Base-by-base conservation (phyloP, 2,113 vertebrate genomes). In the Setophaga coronata region DNA sequence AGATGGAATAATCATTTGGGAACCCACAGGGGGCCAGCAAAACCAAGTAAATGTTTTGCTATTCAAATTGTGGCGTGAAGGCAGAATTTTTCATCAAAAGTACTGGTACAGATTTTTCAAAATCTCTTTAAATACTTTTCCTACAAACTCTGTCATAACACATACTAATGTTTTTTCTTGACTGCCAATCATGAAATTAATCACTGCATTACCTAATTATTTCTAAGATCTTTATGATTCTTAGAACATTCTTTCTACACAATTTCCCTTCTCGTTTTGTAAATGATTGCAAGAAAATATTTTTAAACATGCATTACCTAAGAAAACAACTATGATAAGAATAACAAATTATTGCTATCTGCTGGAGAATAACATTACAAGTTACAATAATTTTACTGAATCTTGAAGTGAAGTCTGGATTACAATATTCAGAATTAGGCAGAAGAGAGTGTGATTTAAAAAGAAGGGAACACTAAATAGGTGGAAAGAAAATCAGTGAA, bases 1-100 rank as follows among this genome's bases (percentile, higher is more conserved):
- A 90, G 91, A 96, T 61, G 69, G 73, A 94, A 94, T 88, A 96
- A 90, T 90, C 83, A 87, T 95, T 64, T 89, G 60, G 47, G 50
- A 96, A 96, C 56, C 95, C 82, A 89, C 84, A 88, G 89, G 96
- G 29, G 23, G 57, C 64, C 73, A 90, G 53, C 12, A 38, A 83
- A 97, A 93, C n/a, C 57, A 93, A 95, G 88, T 85, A 93, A 90
- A 97, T 82, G 76, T 87, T 94, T 87, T 91, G 48, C 54, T 92
- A 88, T 86, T 93, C 82, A 94, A 81, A 94, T 51, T 82, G 48
- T 45, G 42, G 56, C 2, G 1, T 34, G 60, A 70, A 94, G 91
- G 72, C 29, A 88, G 77, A 94, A 64, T 58, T 88, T 70, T 81
- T 91, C 62, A 93, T 86, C 47, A 60, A 29, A 86, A 96, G 15